phyloP scores from a whole-genome alignment of 2,797 vertebrate species.

The Poeciliopsis infans region DNA sequence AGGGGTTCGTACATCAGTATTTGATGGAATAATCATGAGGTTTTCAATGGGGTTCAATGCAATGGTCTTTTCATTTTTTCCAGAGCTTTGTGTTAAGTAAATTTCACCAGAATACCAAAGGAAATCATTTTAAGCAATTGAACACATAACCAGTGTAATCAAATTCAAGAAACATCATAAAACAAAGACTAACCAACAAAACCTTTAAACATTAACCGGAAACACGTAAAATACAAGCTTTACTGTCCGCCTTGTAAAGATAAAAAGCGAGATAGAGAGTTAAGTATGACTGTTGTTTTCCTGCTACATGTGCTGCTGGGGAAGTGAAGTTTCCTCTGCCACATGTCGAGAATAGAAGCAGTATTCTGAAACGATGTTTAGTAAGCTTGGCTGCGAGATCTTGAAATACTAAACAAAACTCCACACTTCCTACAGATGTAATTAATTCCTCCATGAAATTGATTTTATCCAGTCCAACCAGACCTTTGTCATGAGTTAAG shows the following conservation, averaged over 20 bases:
- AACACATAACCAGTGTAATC: background rate
- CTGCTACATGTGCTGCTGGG: background rate
- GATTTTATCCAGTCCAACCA: background rate
- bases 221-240: slow-evolving; percentile 3
- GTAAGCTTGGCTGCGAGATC: background rate
- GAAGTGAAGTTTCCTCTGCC: background rate
- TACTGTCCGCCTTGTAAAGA: slow-evolving; percentile 3
- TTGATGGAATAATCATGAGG: too few relatives aligned
- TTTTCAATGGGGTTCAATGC: too few relatives aligned
- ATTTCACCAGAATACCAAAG: background rate
- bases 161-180: background rate
- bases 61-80: too few relatives aligned
- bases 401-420: slow-evolving; percentile 13
- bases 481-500: slow-evolving; percentile 11
- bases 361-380: background rate
- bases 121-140: background rate
- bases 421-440: too few relatives aligned
- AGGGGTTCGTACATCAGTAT: too few relatives aligned
- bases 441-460: background rate
- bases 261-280: background rate
- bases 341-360: background rate
- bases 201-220: background rate
- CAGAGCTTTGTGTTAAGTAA: background rate
- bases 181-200: background rate
- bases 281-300: background rate